A percentile compares a stretch with the other conserved stretches of the same genome.
Conservation (phyloP, 2,113 vertebrate species). For the Pundamilia nyererei region DNA sequence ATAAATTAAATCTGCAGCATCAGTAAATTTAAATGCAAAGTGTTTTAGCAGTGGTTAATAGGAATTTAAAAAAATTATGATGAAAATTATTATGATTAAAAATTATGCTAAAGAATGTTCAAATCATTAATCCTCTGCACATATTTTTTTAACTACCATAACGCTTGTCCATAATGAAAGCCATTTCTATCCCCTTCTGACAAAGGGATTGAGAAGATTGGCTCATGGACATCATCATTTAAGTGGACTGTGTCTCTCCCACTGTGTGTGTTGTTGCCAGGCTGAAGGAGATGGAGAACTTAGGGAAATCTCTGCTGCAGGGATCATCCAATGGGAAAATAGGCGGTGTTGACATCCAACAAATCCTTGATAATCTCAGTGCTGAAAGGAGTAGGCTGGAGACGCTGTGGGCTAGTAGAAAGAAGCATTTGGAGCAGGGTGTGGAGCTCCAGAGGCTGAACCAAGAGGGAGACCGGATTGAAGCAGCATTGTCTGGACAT, state of each 20-base stretch:
- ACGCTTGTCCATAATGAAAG: background rate
- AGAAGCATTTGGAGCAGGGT: conserved; percentile 65
- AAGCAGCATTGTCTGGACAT: conserved; percentile 74
- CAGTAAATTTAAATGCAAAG: background rate
- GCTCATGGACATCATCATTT: background rate
- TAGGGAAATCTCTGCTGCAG: conserved; percentile 51
- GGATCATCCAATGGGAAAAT: background rate
- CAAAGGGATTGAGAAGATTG: background rate
- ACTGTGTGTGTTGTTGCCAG: conserved; percentile 11
- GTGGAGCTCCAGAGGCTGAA: conserved; percentile 78
- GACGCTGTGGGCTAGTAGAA: conserved; percentile 66
- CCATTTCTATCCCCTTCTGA: background rate
- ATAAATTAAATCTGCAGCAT: background rate
- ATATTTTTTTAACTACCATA: background rate
- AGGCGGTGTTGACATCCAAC: conserved; percentile 45
- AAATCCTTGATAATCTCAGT: conserved; percentile 56
- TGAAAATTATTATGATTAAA: background rate
- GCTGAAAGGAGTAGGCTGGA: conserved; percentile 66
- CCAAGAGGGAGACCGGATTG: conserved; percentile 75
- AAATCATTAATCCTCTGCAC: background rate
- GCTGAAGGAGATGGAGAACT: conserved; percentile 46
- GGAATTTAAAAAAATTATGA: background rate
- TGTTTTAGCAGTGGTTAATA: background rate
- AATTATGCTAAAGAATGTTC: background rate
- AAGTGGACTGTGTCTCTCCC: background rate